A percentile compares a stretch with the other conserved stretches of the same genome.
Conservation (phyloP, 1,140 invertebrate genomes). For the Brachionus manjavacas region DNA sequence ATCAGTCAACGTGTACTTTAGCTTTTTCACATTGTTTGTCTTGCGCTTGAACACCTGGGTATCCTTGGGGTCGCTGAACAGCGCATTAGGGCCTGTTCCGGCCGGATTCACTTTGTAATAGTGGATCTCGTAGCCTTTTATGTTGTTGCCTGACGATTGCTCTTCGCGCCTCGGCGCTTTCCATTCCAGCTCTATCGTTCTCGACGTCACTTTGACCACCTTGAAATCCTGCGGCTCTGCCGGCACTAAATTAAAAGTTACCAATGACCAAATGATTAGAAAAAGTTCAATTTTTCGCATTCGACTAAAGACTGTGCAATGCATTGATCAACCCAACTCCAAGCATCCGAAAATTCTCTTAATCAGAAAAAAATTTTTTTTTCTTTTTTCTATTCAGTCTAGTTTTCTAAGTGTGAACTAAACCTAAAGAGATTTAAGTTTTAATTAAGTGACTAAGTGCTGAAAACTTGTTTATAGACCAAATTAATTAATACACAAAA, state of each 20-base stretch:
- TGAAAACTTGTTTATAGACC: not conserved
- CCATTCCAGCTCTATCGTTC: conserved; percentile 20
- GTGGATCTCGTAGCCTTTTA: conserved; percentile 41
- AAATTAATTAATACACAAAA: not conserved
- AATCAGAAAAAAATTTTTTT: not conserved
- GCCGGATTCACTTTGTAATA: not conserved
- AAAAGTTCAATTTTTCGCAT: not conserved
- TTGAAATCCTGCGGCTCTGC: conserved; percentile 16
- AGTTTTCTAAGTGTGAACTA: not conserved
- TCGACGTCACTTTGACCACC: conserved; percentile 7
- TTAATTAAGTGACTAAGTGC: not conserved
- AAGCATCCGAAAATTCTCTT: not conserved
- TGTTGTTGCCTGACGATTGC: not conserved
- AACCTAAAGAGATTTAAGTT: not conserved
- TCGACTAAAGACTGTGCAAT: not conserved
- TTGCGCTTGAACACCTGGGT: conserved; percentile 17
- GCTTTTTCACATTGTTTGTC: conserved; percentile 1
- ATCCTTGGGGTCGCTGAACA: not conserved
- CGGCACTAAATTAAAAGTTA: conserved; percentile 22
- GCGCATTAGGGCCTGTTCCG: too few species aligned
- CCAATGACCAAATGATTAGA: not conserved
- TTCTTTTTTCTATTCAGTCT: not conserved
- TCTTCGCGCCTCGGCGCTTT: not conserved
- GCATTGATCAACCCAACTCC: not conserved
- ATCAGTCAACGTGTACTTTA: conserved; percentile 10